phyloP scores from a whole-genome alignment of 1,140 invertebrate genomes.

The Pentalonia nigronervosa region DNA sequence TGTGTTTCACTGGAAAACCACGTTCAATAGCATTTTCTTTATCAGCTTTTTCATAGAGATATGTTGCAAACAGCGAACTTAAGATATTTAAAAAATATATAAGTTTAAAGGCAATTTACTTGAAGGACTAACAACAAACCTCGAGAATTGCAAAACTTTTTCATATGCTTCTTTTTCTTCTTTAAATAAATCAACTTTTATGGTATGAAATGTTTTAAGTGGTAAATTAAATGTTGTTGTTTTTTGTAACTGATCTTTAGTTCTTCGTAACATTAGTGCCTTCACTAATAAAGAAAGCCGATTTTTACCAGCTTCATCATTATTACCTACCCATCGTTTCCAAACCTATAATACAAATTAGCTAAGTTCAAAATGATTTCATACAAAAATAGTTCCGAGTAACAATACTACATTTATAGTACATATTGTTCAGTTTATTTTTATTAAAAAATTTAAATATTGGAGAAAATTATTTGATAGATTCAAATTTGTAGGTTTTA shows the following conservation, averaged over 20 bases:
- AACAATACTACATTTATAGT: background rate
- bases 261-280: conserved; percentile 81
- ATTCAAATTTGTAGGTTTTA: too few species aligned
- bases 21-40: conserved; percentile 66
- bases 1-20: conserved; percentile 61
- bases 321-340: conserved; percentile 78
- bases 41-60: conserved; percentile 76
- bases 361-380: background rate
- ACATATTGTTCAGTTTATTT: background rate
- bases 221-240: conserved; percentile 73
- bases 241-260: conserved; percentile 78
- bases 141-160: conserved; percentile 65
- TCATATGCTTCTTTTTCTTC: conserved; percentile 82
- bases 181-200: conserved; percentile 71
- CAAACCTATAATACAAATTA: conserved; percentile 66
- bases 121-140: conserved; percentile 53
- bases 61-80: conserved; percentile 78
- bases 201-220: conserved; percentile 68
- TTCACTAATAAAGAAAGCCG: conserved; percentile 81
- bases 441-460: background rate
- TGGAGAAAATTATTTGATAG: background rate
- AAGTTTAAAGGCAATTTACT: background rate
- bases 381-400: background rate
- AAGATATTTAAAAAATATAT: conserved; percentile 63
- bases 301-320: conserved; percentile 74